phyloP scores from a whole-genome alignment of 1,140 invertebrate species.

The Magallana angulata region DNA sequence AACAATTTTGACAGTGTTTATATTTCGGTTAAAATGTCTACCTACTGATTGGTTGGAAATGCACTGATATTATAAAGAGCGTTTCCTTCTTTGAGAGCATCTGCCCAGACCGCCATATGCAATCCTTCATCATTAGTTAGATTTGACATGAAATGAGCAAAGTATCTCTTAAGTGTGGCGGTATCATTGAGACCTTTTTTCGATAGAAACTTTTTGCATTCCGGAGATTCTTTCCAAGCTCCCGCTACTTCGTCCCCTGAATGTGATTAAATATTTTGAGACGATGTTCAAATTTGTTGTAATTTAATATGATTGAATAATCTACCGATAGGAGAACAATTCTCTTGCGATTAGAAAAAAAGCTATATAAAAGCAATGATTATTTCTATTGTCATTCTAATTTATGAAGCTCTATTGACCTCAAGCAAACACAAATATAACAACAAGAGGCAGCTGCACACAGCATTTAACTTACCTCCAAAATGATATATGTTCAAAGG shows the following conservation, averaged over 20 bases:
- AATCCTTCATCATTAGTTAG: conserved; percentile 58
- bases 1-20: no score
- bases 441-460: no score
- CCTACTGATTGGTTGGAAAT: conserved; percentile 42
- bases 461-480: conserved; percentile 63
- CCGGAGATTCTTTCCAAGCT: conserved; percentile 69
- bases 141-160: conserved; percentile 60
- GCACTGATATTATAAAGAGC: conserved; percentile 59
- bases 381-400: no score
- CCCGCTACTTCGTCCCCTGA: conserved; percentile 72
- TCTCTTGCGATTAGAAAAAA: no score
- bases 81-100: conserved; percentile 64
- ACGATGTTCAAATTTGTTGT: no score
- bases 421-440: no score
- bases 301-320: no score
- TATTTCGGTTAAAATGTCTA: conserved; percentile 14
- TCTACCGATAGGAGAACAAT: no score
- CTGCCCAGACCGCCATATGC: conserved; percentile 70
- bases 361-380: no score
- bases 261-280: neutral
- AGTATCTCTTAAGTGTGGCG: conserved; percentile 54
- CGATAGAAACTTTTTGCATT: conserved; percentile 55
- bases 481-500: conserved; percentile 75
- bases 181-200: neutral
- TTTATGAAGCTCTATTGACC: no score